Evolutionary conservation across 2,797 vertebrate species (phyloP).

Genomic region (Sylvia borin): DNA sequence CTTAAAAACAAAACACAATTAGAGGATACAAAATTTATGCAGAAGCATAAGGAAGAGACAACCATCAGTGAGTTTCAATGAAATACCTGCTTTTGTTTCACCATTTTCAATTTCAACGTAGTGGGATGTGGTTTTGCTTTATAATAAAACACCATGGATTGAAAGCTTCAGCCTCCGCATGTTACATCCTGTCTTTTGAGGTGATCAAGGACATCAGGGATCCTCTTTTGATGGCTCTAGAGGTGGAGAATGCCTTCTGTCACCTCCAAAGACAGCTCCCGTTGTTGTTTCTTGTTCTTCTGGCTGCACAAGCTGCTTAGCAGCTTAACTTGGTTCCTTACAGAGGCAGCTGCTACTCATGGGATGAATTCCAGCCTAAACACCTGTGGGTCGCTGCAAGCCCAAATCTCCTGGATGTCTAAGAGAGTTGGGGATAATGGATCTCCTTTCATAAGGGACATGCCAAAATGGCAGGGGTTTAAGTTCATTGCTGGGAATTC

Average conservation of each 20-base stretch:
- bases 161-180: background rate
- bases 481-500: background rate
- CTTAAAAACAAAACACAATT: background rate
- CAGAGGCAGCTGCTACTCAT: background rate
- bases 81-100: background rate
- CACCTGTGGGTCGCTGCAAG: background rate
- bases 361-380: background rate
- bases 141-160: background rate
- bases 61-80: background rate
- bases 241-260: background rate
- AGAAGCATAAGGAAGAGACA: background rate
- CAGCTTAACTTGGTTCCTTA: background rate
- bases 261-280: background rate
- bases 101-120: background rate
- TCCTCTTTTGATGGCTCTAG: background rate
- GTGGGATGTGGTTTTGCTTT: background rate
- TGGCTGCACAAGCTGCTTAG: background rate
- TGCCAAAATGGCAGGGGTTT: background rate
- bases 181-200: background rate
- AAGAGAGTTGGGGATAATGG: accelerated
- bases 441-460: background rate
- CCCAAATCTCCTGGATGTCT: background rate
- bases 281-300: accelerated
- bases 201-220: background rate
- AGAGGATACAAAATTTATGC: background rate